Percentiles rank a stretch among this genome's conserved stretches.
phyloP scores from a whole-genome alignment of 2,797 vertebrate species.

The Acipenser oxyrinchus region DNA sequence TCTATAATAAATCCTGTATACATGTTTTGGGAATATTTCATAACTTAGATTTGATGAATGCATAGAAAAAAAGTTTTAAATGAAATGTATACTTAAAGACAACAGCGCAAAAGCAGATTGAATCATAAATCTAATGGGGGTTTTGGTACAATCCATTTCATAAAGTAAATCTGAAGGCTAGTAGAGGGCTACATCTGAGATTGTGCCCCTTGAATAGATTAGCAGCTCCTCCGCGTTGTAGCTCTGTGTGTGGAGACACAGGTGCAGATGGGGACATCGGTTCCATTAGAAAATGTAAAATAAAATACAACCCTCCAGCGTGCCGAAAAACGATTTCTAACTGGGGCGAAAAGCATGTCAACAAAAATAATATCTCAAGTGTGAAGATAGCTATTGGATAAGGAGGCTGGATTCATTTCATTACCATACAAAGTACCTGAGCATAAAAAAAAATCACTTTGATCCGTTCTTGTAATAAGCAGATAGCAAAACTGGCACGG shows the following conservation, averaged over 20 bases:
- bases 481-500: conserved; percentile 7
- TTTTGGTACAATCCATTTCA: too few species aligned
- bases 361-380: conserved; percentile 12
- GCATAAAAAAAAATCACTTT: conserved; percentile 3
- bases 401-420: conserved; percentile 6
- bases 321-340: neutral
- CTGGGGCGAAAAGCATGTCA: neutral
- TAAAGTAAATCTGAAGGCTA: too few species aligned
- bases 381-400: conserved; percentile 4
- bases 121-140: too few species aligned
- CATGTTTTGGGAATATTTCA: too few species aligned
- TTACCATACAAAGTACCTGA: too few species aligned
- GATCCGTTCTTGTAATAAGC: conserved; percentile 12
- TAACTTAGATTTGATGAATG: too few species aligned
- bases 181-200: neutral
- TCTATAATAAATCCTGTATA: too few species aligned
- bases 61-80: too few species aligned
- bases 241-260: neutral
- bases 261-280: neutral
- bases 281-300: conserved; percentile 5
- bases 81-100: too few species aligned
- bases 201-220: neutral
- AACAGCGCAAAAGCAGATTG: too few species aligned
- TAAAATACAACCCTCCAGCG: neutral
- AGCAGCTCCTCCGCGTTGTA: neutral